These are phyloP conservation scores for Aix galericulata DNA, from an alignment of 2,113 vertebrate genomes.

Conservation along the genomic window DNA sequence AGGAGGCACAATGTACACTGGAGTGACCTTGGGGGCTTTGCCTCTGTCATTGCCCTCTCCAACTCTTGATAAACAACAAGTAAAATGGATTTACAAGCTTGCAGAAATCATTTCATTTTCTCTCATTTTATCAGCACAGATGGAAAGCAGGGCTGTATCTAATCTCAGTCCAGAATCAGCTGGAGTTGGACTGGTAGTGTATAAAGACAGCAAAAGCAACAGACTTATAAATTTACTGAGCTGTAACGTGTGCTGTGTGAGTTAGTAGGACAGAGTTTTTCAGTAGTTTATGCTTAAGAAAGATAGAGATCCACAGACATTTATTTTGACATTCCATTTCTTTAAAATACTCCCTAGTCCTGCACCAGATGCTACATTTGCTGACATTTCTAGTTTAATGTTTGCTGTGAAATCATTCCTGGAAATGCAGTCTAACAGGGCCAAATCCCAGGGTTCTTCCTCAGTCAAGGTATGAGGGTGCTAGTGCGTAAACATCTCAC, in stretches of 20 bases:
- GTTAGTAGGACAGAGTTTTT: background rate
- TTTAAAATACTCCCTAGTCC: slow-evolving; percentile 27
- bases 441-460: background rate
- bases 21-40: slow-evolving; percentile 8
- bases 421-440: background rate
- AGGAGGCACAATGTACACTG: background rate
- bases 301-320: slow-evolving; percentile 13
- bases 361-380: slow-evolving; percentile 4
- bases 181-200: slow-evolving; percentile 18
- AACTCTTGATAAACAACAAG: slow-evolving; percentile 12
- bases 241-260: background rate
- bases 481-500: background rate
- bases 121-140: slow-evolving; percentile 48
- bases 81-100: background rate
- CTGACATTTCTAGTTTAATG: background rate
- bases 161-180: slow-evolving; percentile 64
- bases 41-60: background rate
- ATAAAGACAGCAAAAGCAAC: slow-evolving; percentile 30
- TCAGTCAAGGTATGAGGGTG: background rate
- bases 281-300: slow-evolving; percentile 22
- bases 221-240: background rate
- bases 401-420: background rate
- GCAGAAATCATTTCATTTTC: slow-evolving; percentile 24
- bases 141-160: slow-evolving; percentile 36
- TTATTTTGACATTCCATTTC: slow-evolving; percentile 25